Conservation (phyloP, 2,113 vertebrate species). For the Plecturocebus donacophilus region DNA sequence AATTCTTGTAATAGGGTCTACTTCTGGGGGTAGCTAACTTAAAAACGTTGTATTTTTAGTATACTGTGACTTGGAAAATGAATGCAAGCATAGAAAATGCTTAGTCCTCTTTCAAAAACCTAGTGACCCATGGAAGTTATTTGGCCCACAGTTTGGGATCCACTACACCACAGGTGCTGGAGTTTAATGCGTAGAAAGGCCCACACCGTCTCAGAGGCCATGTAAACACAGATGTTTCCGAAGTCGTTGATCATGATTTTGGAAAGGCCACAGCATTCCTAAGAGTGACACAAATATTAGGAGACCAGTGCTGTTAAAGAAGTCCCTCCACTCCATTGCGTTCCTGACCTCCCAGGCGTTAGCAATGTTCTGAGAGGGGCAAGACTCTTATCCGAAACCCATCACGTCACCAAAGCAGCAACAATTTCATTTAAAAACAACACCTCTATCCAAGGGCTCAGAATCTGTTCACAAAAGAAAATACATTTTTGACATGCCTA, state of each 20-base stretch:
- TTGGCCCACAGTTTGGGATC: background rate
- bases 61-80: background rate
- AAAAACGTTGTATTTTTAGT: background rate
- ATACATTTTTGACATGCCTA: constrained; percentile 72
- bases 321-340: accelerated
- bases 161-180: background rate
- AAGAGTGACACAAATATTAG: background rate
- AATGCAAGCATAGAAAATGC: background rate
- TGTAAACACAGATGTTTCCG: background rate
- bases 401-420: background rate
- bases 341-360: background rate
- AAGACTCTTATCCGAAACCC: background rate
- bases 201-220: background rate
- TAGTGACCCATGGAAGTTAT: background rate
- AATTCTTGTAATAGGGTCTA: background rate
- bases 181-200: background rate
- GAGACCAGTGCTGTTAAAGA: background rate
- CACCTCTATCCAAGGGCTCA: background rate
- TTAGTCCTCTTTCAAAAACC: background rate
- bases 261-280: background rate
- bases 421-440: background rate
- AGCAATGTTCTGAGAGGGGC: background rate
- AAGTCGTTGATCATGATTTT: background rate
- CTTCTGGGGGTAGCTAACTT: background rate
- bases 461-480: constrained; percentile 42